Base-by-base conservation (phyloP, 2,888 invertebrate species). In the Eilema sororculum region DNA sequence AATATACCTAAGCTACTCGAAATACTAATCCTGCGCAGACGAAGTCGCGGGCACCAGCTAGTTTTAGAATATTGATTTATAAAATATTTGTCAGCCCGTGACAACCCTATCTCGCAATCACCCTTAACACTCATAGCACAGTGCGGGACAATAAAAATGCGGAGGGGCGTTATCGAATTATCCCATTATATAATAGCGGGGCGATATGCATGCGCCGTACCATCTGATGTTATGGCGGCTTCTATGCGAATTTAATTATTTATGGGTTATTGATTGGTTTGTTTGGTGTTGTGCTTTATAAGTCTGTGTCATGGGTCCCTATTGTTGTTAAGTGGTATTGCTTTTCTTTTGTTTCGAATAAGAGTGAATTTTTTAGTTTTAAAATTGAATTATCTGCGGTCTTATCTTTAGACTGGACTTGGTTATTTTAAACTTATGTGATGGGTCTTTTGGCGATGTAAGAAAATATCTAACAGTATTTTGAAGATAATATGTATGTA, bases 91-190 rank as follows among this genome's bases (percentile, higher is more conserved):
- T n/a, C 20, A 28, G 2, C 20, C 9, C 3, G 52, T 75, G 77
- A 25, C 88, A 90, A 79, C 91, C 91, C 90, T 90, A 84, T 2
- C 4, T 61, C 63, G 75, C 68, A 76, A 78, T 81, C 78, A 64
- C 78, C 79, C 79, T 74, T 73, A 72, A 74, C 82, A 78, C 79
- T 82, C 76, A 80, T 78, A 83, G 82, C 79, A 77, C 82, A 83
- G 78, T 80, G 78, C 78, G 76, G 80, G 80, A 89, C 90, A 90
- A 90, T 91, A 91, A 91, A 90, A 90, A 86, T 75, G 78, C 82
- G 84, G 84, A 85, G 90, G 90, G 89, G 88, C 85, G 79, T 90
- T 89, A 93, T 93, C 89, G 87, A 92, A 90, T 93, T 92, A 93
- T 90, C 85, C 79, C 84, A 86, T 90, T 90, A 90, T 89, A 90